Percentiles rank a stretch among this genome's conserved stretches.
Evolutionary conservation across 2,888 invertebrate species (phyloP).

Genomic region (Cosmia pyralina): DNA sequence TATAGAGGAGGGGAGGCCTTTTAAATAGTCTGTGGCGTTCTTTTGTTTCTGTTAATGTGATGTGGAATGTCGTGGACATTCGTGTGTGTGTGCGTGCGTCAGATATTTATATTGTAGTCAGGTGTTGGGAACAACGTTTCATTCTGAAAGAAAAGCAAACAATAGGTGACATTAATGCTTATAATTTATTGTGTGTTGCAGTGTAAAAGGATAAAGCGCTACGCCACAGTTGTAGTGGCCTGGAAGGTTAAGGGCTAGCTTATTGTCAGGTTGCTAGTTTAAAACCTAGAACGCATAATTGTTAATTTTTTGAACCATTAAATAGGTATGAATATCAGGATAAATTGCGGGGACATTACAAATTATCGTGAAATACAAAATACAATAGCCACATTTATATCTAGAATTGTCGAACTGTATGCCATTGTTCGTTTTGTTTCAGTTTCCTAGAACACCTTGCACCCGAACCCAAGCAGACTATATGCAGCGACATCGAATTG

Average conservation of each 20-base stretch:
- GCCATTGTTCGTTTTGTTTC: not conserved
- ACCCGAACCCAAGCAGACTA: not conserved
- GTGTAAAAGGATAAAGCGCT: not conserved
- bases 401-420: not conserved
- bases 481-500: constrained; percentile 11
- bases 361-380: too few species aligned
- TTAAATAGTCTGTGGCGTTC: not conserved
- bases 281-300: not conserved
- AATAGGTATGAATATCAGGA: not conserved
- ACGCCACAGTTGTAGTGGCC: not conserved
- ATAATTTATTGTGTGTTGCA: too few species aligned
- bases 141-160: not conserved
- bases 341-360: not conserved
- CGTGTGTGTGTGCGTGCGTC: not conserved
- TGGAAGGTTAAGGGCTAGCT: not conserved
- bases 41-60: constrained; percentile 28
- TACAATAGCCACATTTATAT: not conserved
- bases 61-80: not conserved
- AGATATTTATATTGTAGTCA: not conserved
- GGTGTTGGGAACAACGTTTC: not conserved
- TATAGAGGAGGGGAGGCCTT: constrained; percentile 16
- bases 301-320: not conserved
- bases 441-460: not conserved
- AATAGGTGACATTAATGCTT: not conserved
- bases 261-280: not conserved